Percentiles rank a stretch among this genome's conserved stretches.
phyloP scores from a whole-genome alignment of 1,140 invertebrate genomes.

The Cyclargus thomasi region DNA sequence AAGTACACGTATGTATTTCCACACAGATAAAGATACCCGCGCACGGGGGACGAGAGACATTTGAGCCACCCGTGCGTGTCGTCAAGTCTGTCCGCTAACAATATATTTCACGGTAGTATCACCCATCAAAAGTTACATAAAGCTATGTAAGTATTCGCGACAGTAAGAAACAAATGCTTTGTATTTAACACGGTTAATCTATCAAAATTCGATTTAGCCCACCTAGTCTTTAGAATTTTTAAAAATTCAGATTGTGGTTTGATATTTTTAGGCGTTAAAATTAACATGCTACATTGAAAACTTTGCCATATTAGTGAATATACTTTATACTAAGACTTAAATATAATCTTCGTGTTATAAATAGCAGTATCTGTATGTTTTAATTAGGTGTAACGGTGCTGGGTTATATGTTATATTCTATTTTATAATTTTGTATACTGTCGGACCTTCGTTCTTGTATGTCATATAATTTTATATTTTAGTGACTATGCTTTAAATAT shows the following conservation, averaged over 20 bases:
- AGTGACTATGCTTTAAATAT: conserved; percentile 58
- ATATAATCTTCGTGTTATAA: conserved; percentile 63
- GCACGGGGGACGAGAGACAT: no score
- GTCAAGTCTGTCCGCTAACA: not conserved
- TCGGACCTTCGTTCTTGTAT: conserved; percentile 65
- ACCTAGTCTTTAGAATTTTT: conserved; percentile 70
- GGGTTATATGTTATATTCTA: conserved; percentile 66
- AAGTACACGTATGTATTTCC: not conserved
- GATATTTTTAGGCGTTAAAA: conserved; percentile 53
- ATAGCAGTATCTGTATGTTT: conserved; percentile 60
- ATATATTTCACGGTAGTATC: not conserved
- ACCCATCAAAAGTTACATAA: not conserved
- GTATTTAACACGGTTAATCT: conserved; percentile 20
- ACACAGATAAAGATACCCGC: no score
- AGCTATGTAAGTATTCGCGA: not conserved
- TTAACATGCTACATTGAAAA: conserved; percentile 72
- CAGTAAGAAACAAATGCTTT: conserved; percentile 5
- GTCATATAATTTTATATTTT: conserved; percentile 55
- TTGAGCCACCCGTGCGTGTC: not conserved
- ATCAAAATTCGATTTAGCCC: conserved; percentile 67
- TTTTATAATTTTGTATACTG: conserved; percentile 67
- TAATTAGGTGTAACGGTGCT: conserved; percentile 71
- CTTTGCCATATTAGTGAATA: conserved; percentile 74
- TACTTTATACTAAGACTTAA: conserved; percentile 71
- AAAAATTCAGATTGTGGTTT: conserved; percentile 55